phyloP scores from a whole-genome alignment of 2,797 vertebrate species.

The Poecilia picta region DNA sequence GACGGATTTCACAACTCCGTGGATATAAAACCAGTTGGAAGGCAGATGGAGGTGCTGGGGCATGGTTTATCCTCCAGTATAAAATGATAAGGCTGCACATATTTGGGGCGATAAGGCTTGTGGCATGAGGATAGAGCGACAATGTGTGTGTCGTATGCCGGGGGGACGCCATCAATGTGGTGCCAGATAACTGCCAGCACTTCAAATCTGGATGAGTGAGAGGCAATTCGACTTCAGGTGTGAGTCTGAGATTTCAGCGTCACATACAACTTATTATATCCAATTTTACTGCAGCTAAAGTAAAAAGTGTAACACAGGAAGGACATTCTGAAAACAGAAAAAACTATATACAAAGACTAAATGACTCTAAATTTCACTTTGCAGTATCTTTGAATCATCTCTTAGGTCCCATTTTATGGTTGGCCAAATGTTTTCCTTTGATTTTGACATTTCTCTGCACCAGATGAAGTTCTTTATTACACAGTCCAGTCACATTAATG shows the following conservation, averaged over 20 bases:
- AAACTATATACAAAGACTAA: background rate
- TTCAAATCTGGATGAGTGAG: background rate
- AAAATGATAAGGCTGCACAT: slow-evolving; percentile 27
- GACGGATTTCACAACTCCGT: slow-evolving; percentile 34
- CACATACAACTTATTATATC: background rate
- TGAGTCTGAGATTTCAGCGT: background rate
- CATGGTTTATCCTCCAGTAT: slow-evolving; percentile 12
- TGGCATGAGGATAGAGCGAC: slow-evolving; percentile 17
- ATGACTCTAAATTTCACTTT: background rate
- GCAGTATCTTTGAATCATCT: background rate
- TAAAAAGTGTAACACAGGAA: background rate
- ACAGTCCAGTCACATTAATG: no score
- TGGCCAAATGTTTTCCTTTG: background rate
- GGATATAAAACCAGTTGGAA: slow-evolving; percentile 30
- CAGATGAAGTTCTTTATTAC: background rate
- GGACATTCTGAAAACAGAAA: background rate
- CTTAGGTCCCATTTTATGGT: background rate
- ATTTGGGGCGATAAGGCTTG: slow-evolving; percentile 21
- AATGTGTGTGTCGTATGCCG: background rate
- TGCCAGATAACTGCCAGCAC: slow-evolving; percentile 1
- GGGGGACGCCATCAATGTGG: background rate
- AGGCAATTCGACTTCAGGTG: background rate
- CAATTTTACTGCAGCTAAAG: background rate
- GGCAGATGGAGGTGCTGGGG: slow-evolving; percentile 19
- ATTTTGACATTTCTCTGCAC: background rate